Base-by-base conservation (phyloP, 2,888 invertebrate species). In the Digitonthophagus gazella region DNA sequence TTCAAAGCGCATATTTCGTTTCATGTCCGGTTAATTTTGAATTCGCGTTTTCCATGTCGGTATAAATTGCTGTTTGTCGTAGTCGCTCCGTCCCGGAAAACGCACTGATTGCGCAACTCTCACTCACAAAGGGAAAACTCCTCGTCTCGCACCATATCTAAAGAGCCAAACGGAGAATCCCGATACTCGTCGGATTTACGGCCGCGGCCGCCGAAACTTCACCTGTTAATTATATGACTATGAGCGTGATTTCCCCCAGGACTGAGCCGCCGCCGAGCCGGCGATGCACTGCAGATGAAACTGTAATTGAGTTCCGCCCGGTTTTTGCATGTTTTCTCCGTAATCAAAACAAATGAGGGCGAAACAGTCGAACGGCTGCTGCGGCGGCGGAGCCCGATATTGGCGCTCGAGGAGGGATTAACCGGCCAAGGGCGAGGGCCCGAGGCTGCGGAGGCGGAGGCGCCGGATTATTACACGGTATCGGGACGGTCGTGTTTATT, bases 11-110 rank as follows among this genome's bases (percentile, higher is more conserved):
- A 78, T 77, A 78, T 77, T 78, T 76, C 75, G 75, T 76, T 77
- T 73, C 74, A 77, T 77, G 76, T 76, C 77, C 76, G 76, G 76
- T 79, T 78, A 77, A 78, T 78, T 79, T 76, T 71, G 76, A 76
- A 77, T 76, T 77, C 71, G 73, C 72, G 74, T 74, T 75, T 74
- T 73, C 75, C 71, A 76, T 74, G 76, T 74, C 72, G 74, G 72
- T 74, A 78, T 77, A 77, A 76, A 79, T 76, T 76, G 76, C 75
- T 77, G 28, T 44, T 44, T 44, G 28, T 44, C 28, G 28, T 44
- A 44, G 28, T 44, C 11, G 28, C 28, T 44, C 28, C 28, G 28
- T 44, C 6, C 28, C 28, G 28, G 28, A 44, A 44, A 44, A 44
- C 28, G 28, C 28, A 44, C 28, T 44, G 28, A 44, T 44, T 44